These are phyloP conservation scores for Drosophila affinis DNA, from an alignment of 2,888 invertebrate genomes.

Conservation along the genomic window DNA sequence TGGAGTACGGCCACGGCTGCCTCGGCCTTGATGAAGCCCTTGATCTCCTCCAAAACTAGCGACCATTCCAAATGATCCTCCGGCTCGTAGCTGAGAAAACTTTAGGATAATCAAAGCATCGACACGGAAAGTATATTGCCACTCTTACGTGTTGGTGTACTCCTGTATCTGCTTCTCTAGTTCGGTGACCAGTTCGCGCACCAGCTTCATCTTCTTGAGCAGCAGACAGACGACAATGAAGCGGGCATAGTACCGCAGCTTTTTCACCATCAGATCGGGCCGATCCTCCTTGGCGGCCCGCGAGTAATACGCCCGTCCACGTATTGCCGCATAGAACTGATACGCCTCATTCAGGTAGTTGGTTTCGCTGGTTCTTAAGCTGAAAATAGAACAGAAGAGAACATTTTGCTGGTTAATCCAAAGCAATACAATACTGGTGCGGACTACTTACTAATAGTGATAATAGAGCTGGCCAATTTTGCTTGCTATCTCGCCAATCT, in stretches of 20 bases:
- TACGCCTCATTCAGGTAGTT: conserved; percentile 98
- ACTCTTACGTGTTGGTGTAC: conserved; percentile 90
- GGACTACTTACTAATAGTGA: conserved; percentile 95
- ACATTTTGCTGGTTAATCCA: neutral
- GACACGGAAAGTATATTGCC: neutral
- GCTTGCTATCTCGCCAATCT: conserved; percentile 98
- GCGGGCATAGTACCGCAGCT: conserved; percentile 96
- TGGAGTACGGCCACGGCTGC: conserved; percentile 94
- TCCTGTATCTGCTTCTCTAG: conserved; percentile 97
- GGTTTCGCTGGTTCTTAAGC: conserved; percentile 97
- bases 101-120: neutral
- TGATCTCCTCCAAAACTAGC: conserved; percentile 96
- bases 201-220: conserved; percentile 96
- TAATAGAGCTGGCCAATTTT: conserved; percentile 99
- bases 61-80: conserved; percentile 98
- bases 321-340: conserved; percentile 97
- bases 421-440: neutral
- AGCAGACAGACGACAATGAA: conserved; percentile 98
- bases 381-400: conserved; percentile 83
- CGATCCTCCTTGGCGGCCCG: conserved; percentile 96
- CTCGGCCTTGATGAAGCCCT: conserved; percentile 96
- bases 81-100: conserved; percentile 90
- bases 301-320: conserved; percentile 96
- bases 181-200: conserved; percentile 95
- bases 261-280: conserved; percentile 98